These are phyloP conservation scores for Pentamera pediparva DNA, from an alignment of 53 echinoderm and acorn worm genomes.

Conservation along the genomic window DNA sequence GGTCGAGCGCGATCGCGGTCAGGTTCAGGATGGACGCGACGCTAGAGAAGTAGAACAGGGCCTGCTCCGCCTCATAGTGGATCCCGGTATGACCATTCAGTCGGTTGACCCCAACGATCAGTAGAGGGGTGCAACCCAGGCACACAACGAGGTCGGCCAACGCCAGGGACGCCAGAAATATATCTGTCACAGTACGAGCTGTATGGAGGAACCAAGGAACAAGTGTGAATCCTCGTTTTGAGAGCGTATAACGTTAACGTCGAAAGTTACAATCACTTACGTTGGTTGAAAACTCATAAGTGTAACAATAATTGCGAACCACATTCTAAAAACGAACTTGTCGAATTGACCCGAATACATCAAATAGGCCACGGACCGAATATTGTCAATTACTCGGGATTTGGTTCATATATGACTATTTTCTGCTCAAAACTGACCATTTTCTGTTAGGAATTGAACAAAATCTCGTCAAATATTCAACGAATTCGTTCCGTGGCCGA, in stretches of 20 bases:
- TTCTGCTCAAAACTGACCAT: no score
- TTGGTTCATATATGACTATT: no score
- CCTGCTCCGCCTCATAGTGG: conserved; percentile 75
- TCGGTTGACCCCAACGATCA: conserved; percentile 65
- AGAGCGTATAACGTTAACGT: not conserved
- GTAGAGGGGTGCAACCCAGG: conserved; percentile 59
- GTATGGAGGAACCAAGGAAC: no score
- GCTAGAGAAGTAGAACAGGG: conserved; percentile 85
- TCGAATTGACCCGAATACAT: no score
- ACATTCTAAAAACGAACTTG: not conserved
- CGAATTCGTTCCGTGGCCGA: no score
- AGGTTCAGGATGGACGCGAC: conserved; percentile 88
- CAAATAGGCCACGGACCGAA: no score
- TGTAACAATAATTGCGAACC: not conserved
- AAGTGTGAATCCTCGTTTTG: no score
- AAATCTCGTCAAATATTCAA: no score
- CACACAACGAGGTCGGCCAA: conserved; percentile 80
- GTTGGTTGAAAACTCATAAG: not conserved
- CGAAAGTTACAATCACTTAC: not conserved
- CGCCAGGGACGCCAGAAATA: conserved; percentile 77
- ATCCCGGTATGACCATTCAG: conserved; percentile 82
- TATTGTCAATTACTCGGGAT: no score
- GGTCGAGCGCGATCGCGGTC: conserved; percentile 71
- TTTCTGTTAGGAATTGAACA: no score
- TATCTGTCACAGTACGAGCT: conserved; percentile 82